Conservation (phyloP, 2,797 vertebrate species). For the Hippocampus kuda region DNA sequence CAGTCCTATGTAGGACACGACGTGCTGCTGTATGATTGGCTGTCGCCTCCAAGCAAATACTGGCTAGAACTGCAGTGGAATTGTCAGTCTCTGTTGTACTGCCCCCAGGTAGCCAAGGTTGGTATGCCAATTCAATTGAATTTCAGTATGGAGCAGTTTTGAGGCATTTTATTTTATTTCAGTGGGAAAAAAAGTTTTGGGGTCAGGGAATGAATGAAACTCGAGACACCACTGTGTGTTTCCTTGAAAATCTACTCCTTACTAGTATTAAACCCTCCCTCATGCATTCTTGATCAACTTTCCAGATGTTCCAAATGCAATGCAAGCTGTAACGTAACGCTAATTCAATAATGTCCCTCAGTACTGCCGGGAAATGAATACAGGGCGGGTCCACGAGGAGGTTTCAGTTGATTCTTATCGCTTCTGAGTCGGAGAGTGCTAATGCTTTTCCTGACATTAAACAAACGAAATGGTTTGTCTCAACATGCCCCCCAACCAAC, state of each 20-base stretch:
- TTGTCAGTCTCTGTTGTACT: too few relatives aligned
- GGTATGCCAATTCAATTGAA: too few relatives aligned
- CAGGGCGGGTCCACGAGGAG: conserved; percentile 21
- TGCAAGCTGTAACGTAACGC: background rate
- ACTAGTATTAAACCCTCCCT: background rate
- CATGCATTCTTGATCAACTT: background rate
- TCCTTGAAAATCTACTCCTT: background rate
- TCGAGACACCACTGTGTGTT: background rate
- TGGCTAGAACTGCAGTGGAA: too few relatives aligned
- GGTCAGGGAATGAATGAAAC: background rate
- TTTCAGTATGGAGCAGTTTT: too few relatives aligned
- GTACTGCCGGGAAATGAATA: conserved; percentile 9
- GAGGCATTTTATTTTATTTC: background rate
- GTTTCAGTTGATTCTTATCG: background rate
- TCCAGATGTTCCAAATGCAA: background rate
- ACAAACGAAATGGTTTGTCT: background rate
- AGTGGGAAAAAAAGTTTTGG: background rate
- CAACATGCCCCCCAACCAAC: background rate
- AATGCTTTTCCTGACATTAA: background rate
- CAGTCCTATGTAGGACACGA: too few relatives aligned
- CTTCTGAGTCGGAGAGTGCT: background rate
- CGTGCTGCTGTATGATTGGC: too few relatives aligned
- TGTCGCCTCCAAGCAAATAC: too few relatives aligned
- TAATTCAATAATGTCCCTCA: conserved; percentile 15
- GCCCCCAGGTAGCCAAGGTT: too few relatives aligned